Evolutionary conservation across 2,797 vertebrate species (phyloP).

Genomic region (Thripadectes ignobilis): DNA sequence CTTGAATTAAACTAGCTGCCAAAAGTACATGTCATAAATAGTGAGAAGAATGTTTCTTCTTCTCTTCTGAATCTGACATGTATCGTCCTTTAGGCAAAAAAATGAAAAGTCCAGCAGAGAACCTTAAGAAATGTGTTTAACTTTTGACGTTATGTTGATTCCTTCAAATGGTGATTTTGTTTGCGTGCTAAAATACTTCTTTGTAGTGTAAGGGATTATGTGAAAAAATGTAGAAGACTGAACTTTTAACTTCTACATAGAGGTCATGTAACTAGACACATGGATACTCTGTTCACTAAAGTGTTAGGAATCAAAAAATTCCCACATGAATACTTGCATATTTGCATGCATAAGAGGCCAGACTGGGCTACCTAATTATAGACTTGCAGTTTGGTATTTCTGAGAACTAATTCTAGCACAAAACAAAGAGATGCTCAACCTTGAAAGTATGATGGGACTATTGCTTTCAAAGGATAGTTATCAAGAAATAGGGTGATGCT

Average conservation of each 20-base stretch:
- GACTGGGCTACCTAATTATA: neutral
- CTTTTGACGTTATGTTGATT: neutral
- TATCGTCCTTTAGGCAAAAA: neutral
- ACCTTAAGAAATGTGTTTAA: neutral
- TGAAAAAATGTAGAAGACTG: neutral
- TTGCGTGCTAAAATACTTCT: neutral
- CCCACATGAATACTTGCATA: neutral
- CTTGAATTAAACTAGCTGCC: neutral
- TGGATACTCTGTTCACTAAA: neutral
- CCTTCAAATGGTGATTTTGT: neutral
- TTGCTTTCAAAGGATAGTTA: neutral
- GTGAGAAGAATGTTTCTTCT: neutral
- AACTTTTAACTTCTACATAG: neutral
- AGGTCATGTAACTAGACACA: neutral
- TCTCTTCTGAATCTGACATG: neutral
- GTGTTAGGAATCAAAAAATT: neutral
- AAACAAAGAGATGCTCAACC: neutral
- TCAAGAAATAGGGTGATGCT: neutral
- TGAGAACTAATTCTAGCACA: neutral
- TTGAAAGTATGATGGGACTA: neutral
- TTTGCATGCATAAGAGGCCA: neutral
- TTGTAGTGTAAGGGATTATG: neutral
- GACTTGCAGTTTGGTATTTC: neutral
- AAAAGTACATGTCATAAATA: neutral
- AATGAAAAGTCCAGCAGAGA: neutral